A percentile compares a stretch with the other conserved stretches of the same genome.
These are phyloP conservation scores for Liolophura sinensis DNA, from an alignment of 1,140 invertebrate species.

Conservation along the genomic window DNA sequence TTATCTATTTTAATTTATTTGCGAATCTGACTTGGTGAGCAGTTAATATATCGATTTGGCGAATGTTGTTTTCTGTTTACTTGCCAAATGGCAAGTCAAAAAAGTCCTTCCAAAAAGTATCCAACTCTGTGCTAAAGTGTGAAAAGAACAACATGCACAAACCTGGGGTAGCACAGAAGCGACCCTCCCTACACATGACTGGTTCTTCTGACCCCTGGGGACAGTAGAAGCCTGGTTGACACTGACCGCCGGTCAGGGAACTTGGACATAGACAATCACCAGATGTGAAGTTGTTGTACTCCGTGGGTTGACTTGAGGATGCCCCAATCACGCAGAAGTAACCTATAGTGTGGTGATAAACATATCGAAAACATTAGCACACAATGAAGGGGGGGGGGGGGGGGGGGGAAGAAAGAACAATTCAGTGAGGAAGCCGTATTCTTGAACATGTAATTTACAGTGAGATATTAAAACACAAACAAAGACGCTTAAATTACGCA, in stretches of 20 bases:
- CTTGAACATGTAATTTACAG: no score
- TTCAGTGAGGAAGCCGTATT: no score
- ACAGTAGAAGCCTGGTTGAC: conserved; percentile 50
- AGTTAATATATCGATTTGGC: no score
- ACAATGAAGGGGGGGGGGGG: background rate
- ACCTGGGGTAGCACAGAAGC: conserved; percentile 50
- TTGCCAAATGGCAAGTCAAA: no score
- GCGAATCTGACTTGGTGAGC: no score
- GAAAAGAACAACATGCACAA: background rate
- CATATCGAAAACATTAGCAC: background rate
- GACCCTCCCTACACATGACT: conserved; percentile 39
- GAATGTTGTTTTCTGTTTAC: no score
- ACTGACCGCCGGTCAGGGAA: conserved; percentile 46
- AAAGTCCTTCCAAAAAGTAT: no score
- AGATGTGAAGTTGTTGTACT: conserved; percentile 47
- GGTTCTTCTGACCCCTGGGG: conserved; percentile 44
- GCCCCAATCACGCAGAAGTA: conserved; percentile 49
- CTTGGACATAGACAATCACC: conserved; percentile 47
- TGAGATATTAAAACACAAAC: no score
- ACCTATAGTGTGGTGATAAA: conserved; percentile 23
- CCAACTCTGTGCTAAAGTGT: no score
- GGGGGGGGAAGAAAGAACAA: background rate
- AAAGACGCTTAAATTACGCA: no score
- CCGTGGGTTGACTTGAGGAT: conserved; percentile 38
- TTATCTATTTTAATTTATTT: no score